Percentiles rank a stretch among this genome's conserved stretches.
Conservation (phyloP, 2,113 vertebrate genomes). For the Chelonoidis abingdonii region DNA sequence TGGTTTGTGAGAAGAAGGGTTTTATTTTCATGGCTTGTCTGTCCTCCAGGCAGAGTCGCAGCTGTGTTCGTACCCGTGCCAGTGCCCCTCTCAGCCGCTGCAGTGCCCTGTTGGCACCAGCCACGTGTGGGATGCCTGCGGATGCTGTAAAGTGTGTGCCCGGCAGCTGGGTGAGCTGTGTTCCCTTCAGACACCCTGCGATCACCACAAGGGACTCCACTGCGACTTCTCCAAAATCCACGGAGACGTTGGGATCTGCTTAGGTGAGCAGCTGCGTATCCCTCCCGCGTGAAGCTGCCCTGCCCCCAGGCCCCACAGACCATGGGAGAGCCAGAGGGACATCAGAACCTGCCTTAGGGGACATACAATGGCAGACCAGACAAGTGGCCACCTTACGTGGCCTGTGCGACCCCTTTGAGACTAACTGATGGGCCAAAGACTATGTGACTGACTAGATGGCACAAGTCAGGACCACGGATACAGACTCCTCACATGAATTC, state of each 20-base stretch:
- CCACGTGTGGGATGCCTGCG: slow-evolving; percentile 82
- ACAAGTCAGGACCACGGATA: neutral
- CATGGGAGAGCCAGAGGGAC: fast-evolving
- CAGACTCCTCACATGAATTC: neutral
- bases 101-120: slow-evolving; percentile 80
- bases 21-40: slow-evolving; percentile 34
- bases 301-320: neutral
- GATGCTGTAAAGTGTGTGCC: slow-evolving; percentile 86
- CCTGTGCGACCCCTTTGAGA: neutral
- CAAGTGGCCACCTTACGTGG: fast-evolving
- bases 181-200: slow-evolving; percentile 79
- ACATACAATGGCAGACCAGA: neutral
- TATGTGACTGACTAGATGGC: neutral
- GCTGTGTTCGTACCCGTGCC: slow-evolving; percentile 77
- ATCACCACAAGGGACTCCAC: slow-evolving; percentile 85
- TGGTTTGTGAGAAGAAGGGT: neutral
- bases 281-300: neutral
- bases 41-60: slow-evolving; percentile 72
- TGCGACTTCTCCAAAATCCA: slow-evolving; percentile 78
- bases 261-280: slow-evolving; percentile 70
- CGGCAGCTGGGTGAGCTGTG: slow-evolving; percentile 81
- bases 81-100: slow-evolving; percentile 73
- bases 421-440: fast-evolving
- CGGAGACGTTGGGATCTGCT: slow-evolving; percentile 79
- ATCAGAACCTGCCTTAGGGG: fast-evolving